Percentiles rank a stretch among this genome's conserved stretches.
Evolutionary conservation across 37 sponge, comb jelly and placozoan genomes (phyloP).

Genomic region (Crambe crambe): DNA sequence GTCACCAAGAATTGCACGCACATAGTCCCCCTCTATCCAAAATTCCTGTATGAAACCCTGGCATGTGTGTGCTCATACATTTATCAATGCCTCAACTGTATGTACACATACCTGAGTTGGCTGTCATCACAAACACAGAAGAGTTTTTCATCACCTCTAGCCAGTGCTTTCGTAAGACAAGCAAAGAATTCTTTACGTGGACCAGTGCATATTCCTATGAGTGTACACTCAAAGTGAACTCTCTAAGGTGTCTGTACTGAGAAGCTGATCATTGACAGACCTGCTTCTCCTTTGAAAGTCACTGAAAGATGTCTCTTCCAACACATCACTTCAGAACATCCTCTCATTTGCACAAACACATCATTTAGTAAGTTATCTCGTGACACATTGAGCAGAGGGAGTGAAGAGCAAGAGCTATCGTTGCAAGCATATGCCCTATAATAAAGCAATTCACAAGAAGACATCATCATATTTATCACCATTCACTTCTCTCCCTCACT

Average conservation of each 20-base stretch:
- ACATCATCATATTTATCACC: no score
- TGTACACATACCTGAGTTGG: conserved; percentile 36
- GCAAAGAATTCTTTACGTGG: conserved; percentile 51
- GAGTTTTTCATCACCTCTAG: conserved; percentile 10
- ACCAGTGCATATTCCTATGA: conserved; percentile 60
- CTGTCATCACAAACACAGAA: conserved; percentile 42
- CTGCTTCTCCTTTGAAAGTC: conserved; percentile 54
- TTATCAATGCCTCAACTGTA: no score
- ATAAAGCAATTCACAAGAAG: no score
- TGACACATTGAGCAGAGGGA: neutral
- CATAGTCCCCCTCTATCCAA: no score
- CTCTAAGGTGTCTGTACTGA: neutral
- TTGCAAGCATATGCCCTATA: conserved; percentile 9
- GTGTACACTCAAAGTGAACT: neutral
- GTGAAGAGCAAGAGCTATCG: neutral
- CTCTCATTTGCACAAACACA: neutral
- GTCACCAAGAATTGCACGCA: neutral
- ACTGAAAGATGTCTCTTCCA: conserved; percentile 24
- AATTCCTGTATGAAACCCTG: no score
- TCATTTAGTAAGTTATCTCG: conserved; percentile 6
- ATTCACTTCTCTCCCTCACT: no score
- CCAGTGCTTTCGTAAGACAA: conserved; percentile 29
- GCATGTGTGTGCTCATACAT: no score
- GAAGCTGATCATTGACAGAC: no score
- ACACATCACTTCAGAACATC: neutral